phyloP scores from a whole-genome alignment of 2,113 vertebrate species.

The Poeciliopsis retropinna region DNA sequence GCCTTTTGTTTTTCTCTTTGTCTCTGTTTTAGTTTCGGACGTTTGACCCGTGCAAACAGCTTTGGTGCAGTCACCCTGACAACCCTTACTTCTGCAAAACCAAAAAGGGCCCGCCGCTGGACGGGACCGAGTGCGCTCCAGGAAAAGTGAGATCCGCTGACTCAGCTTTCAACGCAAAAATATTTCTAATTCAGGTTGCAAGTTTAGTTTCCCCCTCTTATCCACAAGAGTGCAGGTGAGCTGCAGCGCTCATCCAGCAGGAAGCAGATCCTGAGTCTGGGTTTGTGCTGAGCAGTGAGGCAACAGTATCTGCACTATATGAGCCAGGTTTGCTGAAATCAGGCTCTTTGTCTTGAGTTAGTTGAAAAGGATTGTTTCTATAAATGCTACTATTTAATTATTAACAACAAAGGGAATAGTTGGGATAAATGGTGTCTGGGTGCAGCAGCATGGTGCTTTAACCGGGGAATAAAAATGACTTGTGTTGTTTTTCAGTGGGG shows the following conservation, averaged over 20 bases:
- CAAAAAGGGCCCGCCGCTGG: conserved; percentile 97
- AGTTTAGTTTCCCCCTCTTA: not conserved
- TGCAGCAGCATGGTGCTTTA: too few relatives aligned
- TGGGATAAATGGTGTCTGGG: too few relatives aligned
- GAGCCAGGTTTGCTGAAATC: not conserved
- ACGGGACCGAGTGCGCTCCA: conserved; percentile 93
- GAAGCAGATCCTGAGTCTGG: not conserved
- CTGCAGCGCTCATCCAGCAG: not conserved
- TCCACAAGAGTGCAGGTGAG: too few relatives aligned
- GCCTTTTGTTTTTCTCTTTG: not conserved
- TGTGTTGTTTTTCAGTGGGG: too few relatives aligned
- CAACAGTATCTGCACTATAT: not conserved
- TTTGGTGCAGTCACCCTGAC: conserved; percentile 98
- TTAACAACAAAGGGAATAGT: not conserved
- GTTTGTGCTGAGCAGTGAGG: not conserved
- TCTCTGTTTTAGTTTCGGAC: conserved; percentile 88
- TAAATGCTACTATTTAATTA: too few relatives aligned
- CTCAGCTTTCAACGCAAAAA: not conserved
- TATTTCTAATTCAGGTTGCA: not conserved
- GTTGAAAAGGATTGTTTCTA: too few relatives aligned
- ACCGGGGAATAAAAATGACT: too few relatives aligned
- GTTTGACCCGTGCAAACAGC: conserved; percentile 96
- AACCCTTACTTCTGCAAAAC: conserved; percentile 99
- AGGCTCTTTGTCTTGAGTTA: too few relatives aligned
- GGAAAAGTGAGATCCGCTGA: conserved; percentile 83